A percentile compares a stretch with the other conserved stretches of the same genome.
These are phyloP conservation scores for Spatulosminthurus flaviceps DNA, from an alignment of 2,888 invertebrate genomes.

Conservation along the genomic window DNA sequence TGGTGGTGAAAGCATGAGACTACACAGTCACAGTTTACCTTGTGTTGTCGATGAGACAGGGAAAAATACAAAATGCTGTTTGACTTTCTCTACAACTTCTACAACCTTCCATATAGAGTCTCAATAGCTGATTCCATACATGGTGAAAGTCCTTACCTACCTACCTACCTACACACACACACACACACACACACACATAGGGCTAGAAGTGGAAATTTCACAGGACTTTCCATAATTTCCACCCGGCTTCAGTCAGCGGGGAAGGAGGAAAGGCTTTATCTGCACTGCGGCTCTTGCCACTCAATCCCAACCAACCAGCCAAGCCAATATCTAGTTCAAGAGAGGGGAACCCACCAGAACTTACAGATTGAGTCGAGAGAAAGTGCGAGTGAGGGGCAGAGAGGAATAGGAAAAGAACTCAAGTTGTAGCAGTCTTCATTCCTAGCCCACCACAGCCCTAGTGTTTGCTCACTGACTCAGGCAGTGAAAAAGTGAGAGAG, in stretches of 20 bases:
- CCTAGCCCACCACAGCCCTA: neutral
- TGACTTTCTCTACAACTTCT: neutral
- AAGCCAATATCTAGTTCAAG: slow-evolving; percentile 29
- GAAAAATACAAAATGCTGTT: neutral
- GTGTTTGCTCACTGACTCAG: neutral
- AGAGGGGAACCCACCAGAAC: slow-evolving; percentile 15
- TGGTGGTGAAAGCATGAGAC: neutral
- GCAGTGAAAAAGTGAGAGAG: too few relatives aligned
- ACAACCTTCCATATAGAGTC: too few relatives aligned
- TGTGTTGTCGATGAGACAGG: neutral
- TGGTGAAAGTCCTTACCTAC: too few relatives aligned
- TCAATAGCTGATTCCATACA: too few relatives aligned
- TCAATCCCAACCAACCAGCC: slow-evolving; percentile 32
- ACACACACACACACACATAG: too few relatives aligned
- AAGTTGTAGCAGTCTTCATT: neutral
- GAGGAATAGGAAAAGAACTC: neutral
- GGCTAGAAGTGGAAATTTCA: too few relatives aligned
- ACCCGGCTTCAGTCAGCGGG: slow-evolving; percentile 19
- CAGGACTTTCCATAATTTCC: slow-evolving; percentile 35
- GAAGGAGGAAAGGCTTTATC: slow-evolving; percentile 48
- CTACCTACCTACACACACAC: too few relatives aligned
- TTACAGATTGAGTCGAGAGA: slow-evolving; percentile 23
- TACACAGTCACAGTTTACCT: neutral
- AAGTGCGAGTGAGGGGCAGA: slow-evolving; percentile 13
- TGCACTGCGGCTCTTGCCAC: slow-evolving; percentile 54